Conservation (phyloP, 2,797 vertebrate species). For the Zonotrichia albicollis region DNA sequence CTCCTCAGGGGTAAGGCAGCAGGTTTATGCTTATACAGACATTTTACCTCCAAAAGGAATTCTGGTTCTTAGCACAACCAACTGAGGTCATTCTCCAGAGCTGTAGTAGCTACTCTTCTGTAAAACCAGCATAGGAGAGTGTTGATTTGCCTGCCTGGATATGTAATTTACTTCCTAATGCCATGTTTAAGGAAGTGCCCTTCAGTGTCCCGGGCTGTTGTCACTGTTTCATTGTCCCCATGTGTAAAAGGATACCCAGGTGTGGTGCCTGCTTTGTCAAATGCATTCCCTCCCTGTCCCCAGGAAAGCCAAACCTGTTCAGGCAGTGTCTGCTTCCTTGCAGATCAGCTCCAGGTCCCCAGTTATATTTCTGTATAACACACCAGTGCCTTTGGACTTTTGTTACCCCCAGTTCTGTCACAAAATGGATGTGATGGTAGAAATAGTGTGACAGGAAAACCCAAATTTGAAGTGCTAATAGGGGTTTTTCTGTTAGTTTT, state of each 20-base stretch:
- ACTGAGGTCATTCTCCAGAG: not conserved
- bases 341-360: not conserved
- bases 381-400: not conserved
- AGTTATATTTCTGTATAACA: not conserved
- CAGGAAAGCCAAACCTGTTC: not conserved
- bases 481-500: not conserved
- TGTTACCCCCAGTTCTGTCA: not conserved
- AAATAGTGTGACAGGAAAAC: not conserved
- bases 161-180: not conserved
- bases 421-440: not conserved
- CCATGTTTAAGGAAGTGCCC: not conserved
- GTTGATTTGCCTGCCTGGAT: not conserved
- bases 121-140: not conserved
- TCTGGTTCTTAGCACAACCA: not conserved
- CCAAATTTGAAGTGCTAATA: not conserved
- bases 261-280: not conserved
- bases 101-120: not conserved
- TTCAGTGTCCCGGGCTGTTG: not conserved
- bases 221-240: not conserved
- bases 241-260: not conserved
- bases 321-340: not conserved
- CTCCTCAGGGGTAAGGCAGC: slow-evolving; percentile 76
- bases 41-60: not conserved
- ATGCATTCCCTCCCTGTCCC: not conserved
- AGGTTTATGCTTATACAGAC: not conserved